These are phyloP conservation scores for Uropetala carovei DNA, from an alignment of 2,888 invertebrate genomes.

Conservation along the genomic window DNA sequence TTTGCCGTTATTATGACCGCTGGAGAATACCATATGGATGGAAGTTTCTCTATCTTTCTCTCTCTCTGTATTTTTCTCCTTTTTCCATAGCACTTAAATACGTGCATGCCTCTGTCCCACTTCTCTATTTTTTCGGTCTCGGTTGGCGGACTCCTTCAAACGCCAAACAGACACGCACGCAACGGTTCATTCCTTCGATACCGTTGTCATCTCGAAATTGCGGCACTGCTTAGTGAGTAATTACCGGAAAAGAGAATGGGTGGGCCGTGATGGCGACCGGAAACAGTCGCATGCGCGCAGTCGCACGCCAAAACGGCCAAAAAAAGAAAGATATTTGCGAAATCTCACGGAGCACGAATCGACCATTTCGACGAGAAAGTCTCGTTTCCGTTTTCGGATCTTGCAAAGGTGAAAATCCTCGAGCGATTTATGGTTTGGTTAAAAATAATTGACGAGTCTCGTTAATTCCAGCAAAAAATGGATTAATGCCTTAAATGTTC, in stretches of 20 bases:
- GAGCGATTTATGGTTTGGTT: too few species aligned
- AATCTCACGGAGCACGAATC: neutral
- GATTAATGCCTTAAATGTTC: too few species aligned
- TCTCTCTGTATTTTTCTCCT: too few species aligned
- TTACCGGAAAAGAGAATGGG: neutral
- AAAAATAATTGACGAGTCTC: too few species aligned
- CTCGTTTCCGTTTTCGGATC: neutral
- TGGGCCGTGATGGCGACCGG: neutral
- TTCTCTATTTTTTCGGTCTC: too few species aligned
- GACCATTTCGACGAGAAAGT: neutral
- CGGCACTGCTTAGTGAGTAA: neutral
- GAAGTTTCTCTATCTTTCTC: too few species aligned
- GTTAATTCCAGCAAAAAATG: too few species aligned
- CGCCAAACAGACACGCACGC: neutral
- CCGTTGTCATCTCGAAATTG: constrained; percentile 7
- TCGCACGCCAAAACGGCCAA: neutral
- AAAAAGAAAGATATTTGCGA: neutral
- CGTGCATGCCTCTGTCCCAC: too few species aligned
- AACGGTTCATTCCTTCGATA: neutral
- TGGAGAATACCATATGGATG: too few species aligned
- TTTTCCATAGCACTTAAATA: too few species aligned
- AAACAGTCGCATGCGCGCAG: neutral
- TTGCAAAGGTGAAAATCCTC: neutral
- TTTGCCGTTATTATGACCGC: too few species aligned
- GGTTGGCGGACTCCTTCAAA: neutral